Evolutionary conservation across 2,797 vertebrate species (phyloP), one percentile per base, ranked within the genome.

Genomic region (Etheostoma perlongum): DNA sequence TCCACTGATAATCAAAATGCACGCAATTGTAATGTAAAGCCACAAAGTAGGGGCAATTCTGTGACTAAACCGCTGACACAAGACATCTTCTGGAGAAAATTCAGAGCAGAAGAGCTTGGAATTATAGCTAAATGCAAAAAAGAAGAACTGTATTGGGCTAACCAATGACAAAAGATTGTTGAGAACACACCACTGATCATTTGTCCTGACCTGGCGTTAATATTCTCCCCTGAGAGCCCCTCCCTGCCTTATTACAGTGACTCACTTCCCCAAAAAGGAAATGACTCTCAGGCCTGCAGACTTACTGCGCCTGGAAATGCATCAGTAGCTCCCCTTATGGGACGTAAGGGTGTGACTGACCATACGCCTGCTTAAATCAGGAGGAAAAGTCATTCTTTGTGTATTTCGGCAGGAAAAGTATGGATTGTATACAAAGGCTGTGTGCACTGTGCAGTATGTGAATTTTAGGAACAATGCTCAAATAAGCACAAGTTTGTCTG

Each of bases 261-360:
- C 83, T 95, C 94, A 94, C 89, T 91, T 91, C 88, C 91, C 89
- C 79, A 86, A 91, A 79, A 92, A 95, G 91, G 93, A 94, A 95
- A 93, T 90, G 85, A 75, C 84, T 92, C 88, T 92, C 82, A 87
- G 86, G 85, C 76, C 74, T 90, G 89, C 82, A 89, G 85, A 89
- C 87, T 89, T 74, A 78, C 84, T 91, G 74, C 36, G 89, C 93
- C 94, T 93, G 91, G 91, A 89, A 94, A 90, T 88, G 88, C 83
- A 77, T 82, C 79, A 89, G 84, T 89, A 92, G 90, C 85, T 82
- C 72, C 68, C 70, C 77, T 79, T 86, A 70, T 85, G 81, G 89
- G 84, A 92, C 66, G 25, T 58, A 13, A 75, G 89, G 87, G 87
- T 90, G 89, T 87, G 88, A 91, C 82, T 71, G 81, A 88, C 82